Evolutionary conservation across 2,888 invertebrate genomes (phyloP), one percentile per base, ranked within the genome.

Genomic region (Ceriagrion tenellum): DNA sequence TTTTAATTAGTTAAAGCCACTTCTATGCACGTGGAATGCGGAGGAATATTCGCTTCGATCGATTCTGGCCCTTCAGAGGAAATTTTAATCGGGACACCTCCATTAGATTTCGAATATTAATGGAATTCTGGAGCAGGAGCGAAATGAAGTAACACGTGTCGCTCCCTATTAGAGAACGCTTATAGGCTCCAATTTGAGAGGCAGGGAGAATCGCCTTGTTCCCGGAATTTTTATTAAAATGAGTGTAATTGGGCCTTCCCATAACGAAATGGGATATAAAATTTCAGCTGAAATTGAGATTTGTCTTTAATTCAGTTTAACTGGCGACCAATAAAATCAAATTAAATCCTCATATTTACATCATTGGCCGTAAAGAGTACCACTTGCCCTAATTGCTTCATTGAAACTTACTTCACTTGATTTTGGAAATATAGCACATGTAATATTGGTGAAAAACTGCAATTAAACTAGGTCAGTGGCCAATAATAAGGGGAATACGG

Each of bases 141-240:
- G 30, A 35, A 81, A 81, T 35, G 81, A 81, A 81, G 81, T 81
- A 81, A 81, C 81, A 81, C 35, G 30, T 81, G 81, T 81, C 81
- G 35, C 81, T 35, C 81, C 81, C 13, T 35, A 81, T 35, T 35
- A 81, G 81, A 35, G 35, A 35, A 81, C 16, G n/a, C n/a, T n/a
- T n/a, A 59, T 10, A 69, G 81, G 81, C 2, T 81, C 81, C 26
- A 81, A 81, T 35, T 81, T 35, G 30, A 18, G 81, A 30, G 13
- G 18, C n/a, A 8, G 35, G 69, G n/a, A 81, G 35, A 69, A 69
- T 69, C 35, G 13, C 13, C 30, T 35, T 18, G 30, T 81, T 26
- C 35, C 35, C 35, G 13, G 16, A 35, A 81, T 81, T 81, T 81
- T 81, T 35, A 81, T 35, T 81, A 81, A 81, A 81, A 81, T 81